These are phyloP conservation scores for Prunella himalayana DNA, from an alignment of 2,113 vertebrate genomes.

Conservation along the genomic window DNA sequence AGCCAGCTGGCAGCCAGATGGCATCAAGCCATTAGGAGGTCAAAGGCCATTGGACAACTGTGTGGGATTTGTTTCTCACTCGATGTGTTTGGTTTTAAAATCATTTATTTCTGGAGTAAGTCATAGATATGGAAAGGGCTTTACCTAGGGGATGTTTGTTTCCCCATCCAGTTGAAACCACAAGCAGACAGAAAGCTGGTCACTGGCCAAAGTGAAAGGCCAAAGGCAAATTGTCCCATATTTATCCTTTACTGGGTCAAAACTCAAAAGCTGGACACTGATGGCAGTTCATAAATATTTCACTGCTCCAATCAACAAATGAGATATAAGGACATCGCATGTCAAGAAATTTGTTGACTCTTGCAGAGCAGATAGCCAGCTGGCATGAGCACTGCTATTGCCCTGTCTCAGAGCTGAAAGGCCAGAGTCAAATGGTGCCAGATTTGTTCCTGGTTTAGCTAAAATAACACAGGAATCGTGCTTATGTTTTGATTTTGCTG, in stretches of 20 bases:
- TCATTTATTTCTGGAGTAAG: conserved; percentile 72
- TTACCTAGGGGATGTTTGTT: conserved; percentile 60
- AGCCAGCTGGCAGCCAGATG: conserved; percentile 60
- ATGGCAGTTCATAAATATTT: conserved; percentile 34
- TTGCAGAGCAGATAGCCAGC: conserved; percentile 51
- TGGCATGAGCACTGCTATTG: conserved; percentile 2
- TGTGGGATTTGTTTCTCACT: conserved; percentile 64
- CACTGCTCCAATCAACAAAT: conserved; percentile 31
- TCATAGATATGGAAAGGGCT: conserved; percentile 66
- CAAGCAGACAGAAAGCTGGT: conserved; percentile 71
- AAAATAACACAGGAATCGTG: background rate
- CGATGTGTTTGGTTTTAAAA: conserved; percentile 58
- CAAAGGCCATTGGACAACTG: conserved; percentile 74
- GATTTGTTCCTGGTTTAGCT: conserved; percentile 28
- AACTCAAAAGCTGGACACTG: conserved; percentile 19
- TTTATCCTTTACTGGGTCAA: conserved; percentile 33
- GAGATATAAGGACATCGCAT: conserved; percentile 44
- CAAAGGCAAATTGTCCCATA: conserved; percentile 57
- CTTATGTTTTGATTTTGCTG: conserved; percentile 23
- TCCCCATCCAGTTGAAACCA: conserved; percentile 66
- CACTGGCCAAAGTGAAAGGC: conserved; percentile 52
- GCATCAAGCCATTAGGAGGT: conserved; percentile 61
- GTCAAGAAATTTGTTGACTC: conserved; percentile 60
- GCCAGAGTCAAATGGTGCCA: background rate
- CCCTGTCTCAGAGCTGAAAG: conserved; percentile 48